Evolutionary conservation across 2,113 vertebrate genomes (phyloP), one percentile per base, ranked within the genome.

Genomic region (Cercopithecus mona): DNA sequence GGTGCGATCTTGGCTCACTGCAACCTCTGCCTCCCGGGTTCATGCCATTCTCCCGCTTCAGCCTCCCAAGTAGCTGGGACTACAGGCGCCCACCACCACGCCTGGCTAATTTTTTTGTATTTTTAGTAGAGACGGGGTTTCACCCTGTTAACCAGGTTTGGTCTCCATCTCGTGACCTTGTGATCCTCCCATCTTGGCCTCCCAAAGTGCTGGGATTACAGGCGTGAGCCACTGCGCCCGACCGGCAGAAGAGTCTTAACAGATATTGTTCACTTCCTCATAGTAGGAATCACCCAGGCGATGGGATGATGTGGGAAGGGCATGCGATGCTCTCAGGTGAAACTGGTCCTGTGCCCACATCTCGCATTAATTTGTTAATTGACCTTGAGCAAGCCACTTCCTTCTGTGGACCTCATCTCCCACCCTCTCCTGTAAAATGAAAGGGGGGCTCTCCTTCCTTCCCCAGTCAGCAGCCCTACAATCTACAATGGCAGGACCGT

Each of bases 1-100:
- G 52, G 52, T 55, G 6, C 1, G 6, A 55, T 55, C 18, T 55
- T 18, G 6, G 17, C 52, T 55, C 52, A 55, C 6, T 20, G 52
- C 52, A 55, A 55, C 52, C 52, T 55, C 52, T 2, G 6, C 17
- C 52, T 55, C 6, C 17, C 1, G 6, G 52, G 17, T 55, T 55
- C 52, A 5, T 0, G 52, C 52, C 6, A 55, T 55, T 55, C 1
- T 55, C 52, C 17, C 0, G 17, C 52, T 1, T 55, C 52, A 55
- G 52, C 17, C 52, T 55, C 52, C 52, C 18, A 18, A 55, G 52
- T 55, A 55, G 17, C 52, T 55, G 17, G 52, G 52, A 55, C 18
- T 55, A 55, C 52, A 55, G 52, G 52, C 52, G 2, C 0, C 1
- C 1, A 2, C 52, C 52, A 18, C 52, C 52, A 55, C 18, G 17